Conservation (phyloP, 2,888 invertebrate genomes). For the Zeuzera pyrina region DNA sequence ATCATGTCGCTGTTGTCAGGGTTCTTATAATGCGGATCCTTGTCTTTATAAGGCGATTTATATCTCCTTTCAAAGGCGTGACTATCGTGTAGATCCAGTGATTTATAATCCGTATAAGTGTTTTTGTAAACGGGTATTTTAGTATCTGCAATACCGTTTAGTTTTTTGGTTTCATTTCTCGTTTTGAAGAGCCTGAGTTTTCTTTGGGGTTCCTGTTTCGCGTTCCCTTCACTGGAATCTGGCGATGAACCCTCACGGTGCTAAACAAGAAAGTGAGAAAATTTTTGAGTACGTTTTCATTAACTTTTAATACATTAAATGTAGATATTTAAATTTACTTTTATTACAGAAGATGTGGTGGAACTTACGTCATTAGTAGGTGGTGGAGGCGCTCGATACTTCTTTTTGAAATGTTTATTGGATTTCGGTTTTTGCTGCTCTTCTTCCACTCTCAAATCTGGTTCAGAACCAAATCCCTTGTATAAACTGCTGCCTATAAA, state of each 20-base stretch:
- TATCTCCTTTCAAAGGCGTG: slow-evolving; percentile 56
- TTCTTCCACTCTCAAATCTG: slow-evolving; percentile 74
- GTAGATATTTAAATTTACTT: background rate
- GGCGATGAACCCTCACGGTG: slow-evolving; percentile 72
- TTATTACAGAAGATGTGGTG: background rate
- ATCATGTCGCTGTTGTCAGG: slow-evolving; percentile 57
- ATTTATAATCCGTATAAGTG: slow-evolving; percentile 50
- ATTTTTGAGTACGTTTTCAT: background rate
- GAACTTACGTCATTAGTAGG: slow-evolving; percentile 51
- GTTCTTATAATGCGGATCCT: slow-evolving; percentile 55
- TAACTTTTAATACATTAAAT: background rate
- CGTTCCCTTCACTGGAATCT: slow-evolving; percentile 71
- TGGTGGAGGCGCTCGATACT: slow-evolving; percentile 84
- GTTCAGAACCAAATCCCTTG: slow-evolving; percentile 82
- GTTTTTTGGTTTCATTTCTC: slow-evolving; percentile 79
- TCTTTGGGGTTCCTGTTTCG: slow-evolving; percentile 62
- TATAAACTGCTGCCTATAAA: slow-evolving; percentile 40
- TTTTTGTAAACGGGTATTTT: slow-evolving; percentile 39
- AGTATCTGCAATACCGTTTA: slow-evolving; percentile 42
- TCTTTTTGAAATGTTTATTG: slow-evolving; percentile 78
- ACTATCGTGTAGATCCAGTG: slow-evolving; percentile 44
- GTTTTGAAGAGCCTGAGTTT: slow-evolving; percentile 82
- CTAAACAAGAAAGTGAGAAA: slow-evolving; percentile 21
- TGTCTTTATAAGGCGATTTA: slow-evolving; percentile 57
- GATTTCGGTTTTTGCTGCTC: slow-evolving; percentile 46